phyloP scores from a whole-genome alignment of 1,140 invertebrate genomes.

The Drosophila lacertosa region DNA sequence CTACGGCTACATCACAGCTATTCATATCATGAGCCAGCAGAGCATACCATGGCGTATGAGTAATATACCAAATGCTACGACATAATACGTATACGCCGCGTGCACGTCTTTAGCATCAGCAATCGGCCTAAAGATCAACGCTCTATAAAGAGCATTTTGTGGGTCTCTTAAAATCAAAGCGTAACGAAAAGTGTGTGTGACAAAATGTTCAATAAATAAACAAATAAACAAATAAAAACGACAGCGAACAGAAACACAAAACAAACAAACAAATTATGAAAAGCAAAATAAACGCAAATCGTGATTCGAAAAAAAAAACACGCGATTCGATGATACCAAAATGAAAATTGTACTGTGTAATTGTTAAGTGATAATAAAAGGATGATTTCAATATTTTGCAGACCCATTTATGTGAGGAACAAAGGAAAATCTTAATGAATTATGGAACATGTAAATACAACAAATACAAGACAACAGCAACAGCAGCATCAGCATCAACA shows the following conservation, averaged over 20 bases:
- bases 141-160: slow-evolving; percentile 43
- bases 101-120: slow-evolving; percentile 28
- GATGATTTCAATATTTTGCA: slow-evolving; percentile 49
- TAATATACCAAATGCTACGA: slow-evolving; percentile 62
- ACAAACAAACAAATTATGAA: slow-evolving; percentile 75
- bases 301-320: slow-evolving; percentile 18
- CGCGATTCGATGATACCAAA: slow-evolving; percentile 34
- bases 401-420: slow-evolving; percentile 49
- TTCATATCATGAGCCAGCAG: slow-evolving; percentile 6
- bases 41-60: slow-evolving; percentile 64
- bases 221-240: slow-evolving; percentile 66
- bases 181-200: slow-evolving; percentile 61
- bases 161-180: slow-evolving; percentile 40
- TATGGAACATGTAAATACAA: slow-evolving; percentile 83
- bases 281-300: slow-evolving; percentile 44
- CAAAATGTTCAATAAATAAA: slow-evolving; percentile 70
- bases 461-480: slow-evolving; percentile 64
- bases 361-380: background rate
- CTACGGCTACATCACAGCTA: slow-evolving; percentile 14
- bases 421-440: slow-evolving; percentile 62
- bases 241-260: slow-evolving; percentile 46
- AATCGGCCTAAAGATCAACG: slow-evolving; percentile 46
- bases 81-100: slow-evolving; percentile 72
- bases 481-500: slow-evolving; percentile 55
- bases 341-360: slow-evolving; percentile 2